A percentile compares a stretch with the other conserved stretches of the same genome.
These are phyloP conservation scores for Hydropsyche betteni DNA, from an alignment of 2,888 invertebrate genomes.

Conservation along the genomic window DNA sequence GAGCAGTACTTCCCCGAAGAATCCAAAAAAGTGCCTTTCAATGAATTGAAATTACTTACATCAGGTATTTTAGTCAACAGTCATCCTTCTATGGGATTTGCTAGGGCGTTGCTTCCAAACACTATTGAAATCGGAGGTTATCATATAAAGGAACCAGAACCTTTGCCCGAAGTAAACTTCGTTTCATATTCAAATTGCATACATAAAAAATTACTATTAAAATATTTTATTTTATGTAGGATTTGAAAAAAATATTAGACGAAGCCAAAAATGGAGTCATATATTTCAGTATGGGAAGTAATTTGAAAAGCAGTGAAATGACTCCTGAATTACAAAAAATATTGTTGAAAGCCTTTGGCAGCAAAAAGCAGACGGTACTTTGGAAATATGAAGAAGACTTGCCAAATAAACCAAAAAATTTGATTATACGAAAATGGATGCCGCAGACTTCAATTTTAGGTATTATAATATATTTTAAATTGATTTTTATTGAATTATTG, in stretches of 20 bases:
- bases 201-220: not conserved
- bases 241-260: constrained; percentile 60
- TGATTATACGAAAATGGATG: constrained; percentile 60
- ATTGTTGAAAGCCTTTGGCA: constrained; percentile 59
- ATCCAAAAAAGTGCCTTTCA: constrained; percentile 39
- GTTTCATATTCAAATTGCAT: not conserved
- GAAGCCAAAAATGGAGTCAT: constrained; percentile 61
- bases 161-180: constrained; percentile 40
- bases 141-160: constrained; percentile 49
- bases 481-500: not conserved
- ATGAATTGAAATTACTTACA: constrained; percentile 42
- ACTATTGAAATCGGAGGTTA: constrained; percentile 51
- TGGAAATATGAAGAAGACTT: constrained; percentile 61
- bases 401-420: constrained; percentile 58
- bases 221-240: constrained; percentile 52
- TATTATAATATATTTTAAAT: constrained; percentile 50
- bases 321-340: constrained; percentile 56
- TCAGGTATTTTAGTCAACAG: constrained; percentile 50
- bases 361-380: constrained; percentile 60
- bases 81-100: constrained; percentile 49
- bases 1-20: constrained; percentile 45
- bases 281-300: constrained; percentile 65
- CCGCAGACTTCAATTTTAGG: constrained; percentile 60
- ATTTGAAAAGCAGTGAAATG: constrained; percentile 57
- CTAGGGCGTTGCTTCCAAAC: constrained; percentile 49